These are phyloP conservation scores for Ophonus ardosiacus DNA, from an alignment of 2,888 invertebrate genomes.

Conservation along the genomic window DNA sequence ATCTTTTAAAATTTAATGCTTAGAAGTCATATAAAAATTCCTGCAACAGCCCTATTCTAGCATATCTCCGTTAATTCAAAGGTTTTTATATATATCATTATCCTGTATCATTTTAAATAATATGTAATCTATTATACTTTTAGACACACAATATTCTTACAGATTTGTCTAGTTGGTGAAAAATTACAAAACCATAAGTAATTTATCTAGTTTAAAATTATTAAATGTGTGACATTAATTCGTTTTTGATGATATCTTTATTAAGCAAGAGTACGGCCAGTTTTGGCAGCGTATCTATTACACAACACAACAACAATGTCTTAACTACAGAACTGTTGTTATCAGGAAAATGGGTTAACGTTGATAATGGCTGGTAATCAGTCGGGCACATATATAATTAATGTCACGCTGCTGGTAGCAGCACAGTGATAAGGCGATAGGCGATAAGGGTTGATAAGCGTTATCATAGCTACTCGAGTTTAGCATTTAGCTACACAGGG, in stretches of 20 bases:
- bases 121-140: no score
- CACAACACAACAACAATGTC: constrained; percentile 44
- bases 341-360: constrained; percentile 57
- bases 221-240: background rate
- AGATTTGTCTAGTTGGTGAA: no score
- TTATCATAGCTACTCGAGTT: constrained; percentile 58
- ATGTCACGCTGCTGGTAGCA: constrained; percentile 56
- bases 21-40: no score
- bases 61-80: no score
- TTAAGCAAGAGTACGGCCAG: background rate
- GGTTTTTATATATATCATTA: no score
- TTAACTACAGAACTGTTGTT: constrained; percentile 53
- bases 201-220: background rate
- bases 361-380: constrained; percentile 43
- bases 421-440: constrained; percentile 53
- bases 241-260: background rate
- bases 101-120: no score
- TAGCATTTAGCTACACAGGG: constrained; percentile 59
- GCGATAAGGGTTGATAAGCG: constrained; percentile 38
- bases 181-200: no score
- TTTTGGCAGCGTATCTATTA: constrained; percentile 24
- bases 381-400: constrained; percentile 49
- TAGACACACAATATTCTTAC: no score
- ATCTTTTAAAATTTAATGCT: no score
- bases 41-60: no score